phyloP scores from a whole-genome alignment of 2,888 invertebrate genomes.

The Lottia scabra region DNA sequence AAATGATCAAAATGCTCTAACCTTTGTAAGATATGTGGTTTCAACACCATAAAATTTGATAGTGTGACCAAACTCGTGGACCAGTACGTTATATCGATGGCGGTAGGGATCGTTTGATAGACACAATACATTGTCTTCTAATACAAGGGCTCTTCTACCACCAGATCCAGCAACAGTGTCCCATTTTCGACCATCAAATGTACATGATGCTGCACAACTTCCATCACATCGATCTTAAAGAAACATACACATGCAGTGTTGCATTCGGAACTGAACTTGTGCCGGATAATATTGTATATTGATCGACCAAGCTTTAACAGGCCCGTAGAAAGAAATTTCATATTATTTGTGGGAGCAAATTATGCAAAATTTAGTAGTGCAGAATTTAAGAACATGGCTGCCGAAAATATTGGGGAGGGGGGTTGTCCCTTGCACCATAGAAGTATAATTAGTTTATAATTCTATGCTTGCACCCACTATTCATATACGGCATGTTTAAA shows the following conservation, averaged over 20 bases:
- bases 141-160: conserved; percentile 31
- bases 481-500: too few relatives aligned
- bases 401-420: too few relatives aligned
- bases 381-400: too few relatives aligned
- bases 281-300: too few relatives aligned
- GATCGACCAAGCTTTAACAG: too few relatives aligned
- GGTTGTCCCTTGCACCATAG: too few relatives aligned
- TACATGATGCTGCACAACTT: conserved; percentile 43
- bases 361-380: too few relatives aligned
- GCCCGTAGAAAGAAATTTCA: too few relatives aligned
- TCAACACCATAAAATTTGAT: neutral
- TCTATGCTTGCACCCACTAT: too few relatives aligned
- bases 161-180: conserved; percentile 44
- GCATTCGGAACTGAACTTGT: neutral
- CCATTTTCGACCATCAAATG: conserved; percentile 52
- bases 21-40: neutral
- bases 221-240: conserved; percentile 43
- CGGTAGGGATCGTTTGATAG: conserved; percentile 42
- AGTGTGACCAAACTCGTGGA: conserved; percentile 28
- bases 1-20: neutral
- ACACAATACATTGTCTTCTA: conserved; percentile 51
- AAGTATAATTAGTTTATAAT: too few relatives aligned
- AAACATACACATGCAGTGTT: neutral
- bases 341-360: too few relatives aligned
- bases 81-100: conserved; percentile 37